Conservation (phyloP, 92 coral and sea anemone species). For the Parazoanthus atlanticus region DNA sequence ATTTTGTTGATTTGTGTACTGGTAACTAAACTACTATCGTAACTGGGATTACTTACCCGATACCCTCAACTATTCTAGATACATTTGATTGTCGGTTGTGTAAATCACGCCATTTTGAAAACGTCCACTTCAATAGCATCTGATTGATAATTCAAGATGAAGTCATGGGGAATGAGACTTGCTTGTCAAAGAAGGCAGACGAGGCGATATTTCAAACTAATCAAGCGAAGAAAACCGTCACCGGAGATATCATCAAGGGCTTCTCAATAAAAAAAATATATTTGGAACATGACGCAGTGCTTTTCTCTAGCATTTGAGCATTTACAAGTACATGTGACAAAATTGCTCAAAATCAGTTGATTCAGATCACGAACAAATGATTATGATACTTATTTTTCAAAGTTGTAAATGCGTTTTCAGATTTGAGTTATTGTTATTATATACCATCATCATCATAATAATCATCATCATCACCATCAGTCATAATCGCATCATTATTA, state of each 20-base stretch:
- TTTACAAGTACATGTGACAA: not conserved
- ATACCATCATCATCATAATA: too few species aligned
- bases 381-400: not conserved
- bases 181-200: not conserved
- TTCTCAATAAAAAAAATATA: not conserved
- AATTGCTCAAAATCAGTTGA: not conserved
- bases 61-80: not conserved
- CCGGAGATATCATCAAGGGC: not conserved
- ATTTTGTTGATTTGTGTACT: not conserved
- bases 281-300: not conserved
- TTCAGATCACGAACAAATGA: not conserved
- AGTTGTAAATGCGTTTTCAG: too few species aligned
- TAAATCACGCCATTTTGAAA: not conserved
- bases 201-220: not conserved
- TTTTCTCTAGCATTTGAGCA: not conserved
- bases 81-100: not conserved
- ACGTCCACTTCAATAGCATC: slow-evolving; percentile 1
- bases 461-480: too few species aligned
- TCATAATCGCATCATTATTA: too few species aligned
- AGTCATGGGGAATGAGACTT: not conserved
- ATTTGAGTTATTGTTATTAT: too few species aligned
- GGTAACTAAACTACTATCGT: not conserved
- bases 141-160: slow-evolving; percentile 10
- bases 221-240: not conserved
- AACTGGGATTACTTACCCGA: not conserved